These are phyloP conservation scores for Gallinago undulata DNA, from an alignment of 2,113 vertebrate genomes.

Conservation along the genomic window DNA sequence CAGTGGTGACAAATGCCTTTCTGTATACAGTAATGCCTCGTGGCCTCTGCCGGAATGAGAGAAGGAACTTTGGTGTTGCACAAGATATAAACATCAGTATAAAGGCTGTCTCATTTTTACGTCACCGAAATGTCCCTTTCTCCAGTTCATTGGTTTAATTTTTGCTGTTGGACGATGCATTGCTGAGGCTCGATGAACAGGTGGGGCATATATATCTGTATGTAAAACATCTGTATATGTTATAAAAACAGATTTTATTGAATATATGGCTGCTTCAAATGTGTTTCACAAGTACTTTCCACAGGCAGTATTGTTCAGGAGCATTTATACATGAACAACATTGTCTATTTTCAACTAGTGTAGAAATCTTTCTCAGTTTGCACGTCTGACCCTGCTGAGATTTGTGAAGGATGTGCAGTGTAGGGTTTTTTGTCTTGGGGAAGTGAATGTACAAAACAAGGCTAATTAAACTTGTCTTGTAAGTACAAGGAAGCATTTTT, in stretches of 20 bases:
- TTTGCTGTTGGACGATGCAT: background rate
- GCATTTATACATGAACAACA: background rate
- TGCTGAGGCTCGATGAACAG: background rate
- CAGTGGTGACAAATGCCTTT: background rate
- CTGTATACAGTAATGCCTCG: background rate
- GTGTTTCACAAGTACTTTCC: background rate
- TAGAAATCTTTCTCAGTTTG: background rate
- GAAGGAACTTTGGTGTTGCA: background rate
- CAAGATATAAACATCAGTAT: background rate
- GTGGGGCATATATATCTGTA: background rate
- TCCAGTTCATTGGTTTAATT: background rate
- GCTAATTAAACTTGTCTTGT: background rate
- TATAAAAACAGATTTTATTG: background rate
- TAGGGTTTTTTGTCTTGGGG: background rate
- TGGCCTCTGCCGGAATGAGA: background rate
- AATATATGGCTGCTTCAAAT: background rate
- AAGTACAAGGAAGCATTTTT: background rate
- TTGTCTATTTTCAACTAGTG: background rate
- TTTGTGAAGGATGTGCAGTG: background rate
- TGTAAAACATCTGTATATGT: background rate
- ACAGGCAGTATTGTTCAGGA: background rate
- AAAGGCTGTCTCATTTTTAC: background rate
- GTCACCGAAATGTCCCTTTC: background rate
- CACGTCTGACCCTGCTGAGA: background rate
- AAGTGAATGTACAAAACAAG: background rate